Base-by-base conservation (phyloP, 2,113 vertebrate species). In the Morone saxatilis region DNA sequence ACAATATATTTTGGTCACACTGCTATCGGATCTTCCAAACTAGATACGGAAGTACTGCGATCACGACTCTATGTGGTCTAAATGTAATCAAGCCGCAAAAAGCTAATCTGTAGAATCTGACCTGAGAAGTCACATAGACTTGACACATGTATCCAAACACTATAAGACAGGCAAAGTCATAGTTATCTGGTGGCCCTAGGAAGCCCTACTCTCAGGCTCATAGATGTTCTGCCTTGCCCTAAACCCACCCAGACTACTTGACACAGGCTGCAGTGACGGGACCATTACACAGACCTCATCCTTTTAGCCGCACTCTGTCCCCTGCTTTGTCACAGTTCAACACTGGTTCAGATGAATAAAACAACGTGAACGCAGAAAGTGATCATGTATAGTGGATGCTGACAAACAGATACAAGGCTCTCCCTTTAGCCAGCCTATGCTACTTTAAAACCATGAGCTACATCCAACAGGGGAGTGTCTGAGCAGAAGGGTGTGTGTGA, bases 371-470 rank as follows among this genome's bases (percentile, higher is more conserved):
- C 2, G 1, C 68, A 75, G 51, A 78, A 22, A 66, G 75, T 53
- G 79, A 73, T 71, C 79, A 84, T 90, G 80, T 60, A 91, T 89
- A 89, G 87, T 85, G 75, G 59, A 91, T 90, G 88, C 83, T 81
- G 85, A 93, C 91, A 89, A 92, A 93, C 60, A 66, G 88, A 86
- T 69, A 76, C 10, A 22, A 62, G 59, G 51, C 63, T 86, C 81
- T 78, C 62, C 22, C 59, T 73, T 90, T 80, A 87, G 81, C 57
- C 31, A 40, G 45, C 62, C 59, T 31, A 4, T 74, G 76, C 77
- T 53, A 59, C 85, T 88, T 85, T 85, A 71, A 83, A 88, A 78
- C 62, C 25, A 38, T 6, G 63, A 67, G 62, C 88, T 69, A 56
- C 76, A 69, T 83, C 80, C 73, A 86, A 76, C 78, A 68, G 73